These are phyloP conservation scores for Gymnarchus niloticus DNA, from an alignment of 2,113 vertebrate genomes.

Conservation along the genomic window DNA sequence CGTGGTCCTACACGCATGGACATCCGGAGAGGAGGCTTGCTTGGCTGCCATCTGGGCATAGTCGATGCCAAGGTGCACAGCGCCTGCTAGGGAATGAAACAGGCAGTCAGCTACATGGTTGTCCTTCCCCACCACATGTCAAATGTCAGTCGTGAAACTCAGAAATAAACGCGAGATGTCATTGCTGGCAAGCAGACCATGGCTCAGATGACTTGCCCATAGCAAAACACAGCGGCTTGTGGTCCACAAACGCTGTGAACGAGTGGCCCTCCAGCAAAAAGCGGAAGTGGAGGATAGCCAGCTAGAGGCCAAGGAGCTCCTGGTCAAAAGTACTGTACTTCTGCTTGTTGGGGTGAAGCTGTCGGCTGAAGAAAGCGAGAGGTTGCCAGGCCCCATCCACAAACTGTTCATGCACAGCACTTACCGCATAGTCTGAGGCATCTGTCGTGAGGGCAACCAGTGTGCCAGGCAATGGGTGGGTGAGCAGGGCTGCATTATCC, in stretches of 20 bases:
- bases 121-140: neutral
- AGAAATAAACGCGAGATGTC: neutral
- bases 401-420: neutral
- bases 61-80: too few species aligned
- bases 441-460: neutral
- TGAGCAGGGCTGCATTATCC: neutral
- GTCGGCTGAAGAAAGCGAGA: neutral
- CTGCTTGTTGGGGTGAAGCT: neutral
- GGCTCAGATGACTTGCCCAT: neutral
- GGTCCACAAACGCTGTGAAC: neutral
- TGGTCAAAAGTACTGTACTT: neutral
- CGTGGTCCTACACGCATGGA: too few species aligned
- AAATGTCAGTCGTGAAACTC: conserved; percentile 14
- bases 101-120: too few species aligned
- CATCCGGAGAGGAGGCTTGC: too few species aligned
- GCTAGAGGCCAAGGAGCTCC: neutral
- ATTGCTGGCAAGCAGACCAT: conserved; percentile 3
- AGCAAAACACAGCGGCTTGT: neutral
- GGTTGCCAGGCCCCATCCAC: neutral
- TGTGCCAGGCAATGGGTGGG: neutral
- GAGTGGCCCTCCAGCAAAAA: neutral
- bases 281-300: neutral
- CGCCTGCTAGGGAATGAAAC: too few species aligned
- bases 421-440: neutral
- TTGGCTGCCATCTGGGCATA: too few species aligned